Conservation (phyloP, 2,888 invertebrate species). For the Ophioninae sp. region DNA sequence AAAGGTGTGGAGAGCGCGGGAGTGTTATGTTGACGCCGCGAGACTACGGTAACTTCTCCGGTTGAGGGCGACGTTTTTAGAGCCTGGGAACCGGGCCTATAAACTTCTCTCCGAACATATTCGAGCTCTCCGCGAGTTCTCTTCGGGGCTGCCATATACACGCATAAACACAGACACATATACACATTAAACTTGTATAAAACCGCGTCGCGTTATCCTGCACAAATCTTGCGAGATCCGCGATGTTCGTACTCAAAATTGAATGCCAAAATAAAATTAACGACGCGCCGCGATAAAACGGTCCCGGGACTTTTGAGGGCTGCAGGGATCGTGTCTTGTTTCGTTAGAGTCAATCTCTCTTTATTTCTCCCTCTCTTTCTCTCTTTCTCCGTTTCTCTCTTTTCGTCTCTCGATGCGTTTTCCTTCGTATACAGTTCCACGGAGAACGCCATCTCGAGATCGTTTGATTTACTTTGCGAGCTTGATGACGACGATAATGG, state of each 20-base stretch:
- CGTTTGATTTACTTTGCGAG: constrained; percentile 61
- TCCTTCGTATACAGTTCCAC: not conserved
- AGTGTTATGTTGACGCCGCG: constrained; percentile 63
- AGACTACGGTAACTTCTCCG: constrained; percentile 60
- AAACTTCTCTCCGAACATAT: constrained; percentile 64
- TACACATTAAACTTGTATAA: constrained; percentile 52
- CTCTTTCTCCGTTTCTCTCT: not conserved
- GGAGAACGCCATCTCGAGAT: constrained; percentile 52
- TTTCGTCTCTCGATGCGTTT: not conserved
- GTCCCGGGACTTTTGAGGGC: constrained; percentile 51
- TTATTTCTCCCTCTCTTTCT: not conserved
- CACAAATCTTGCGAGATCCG: constrained; percentile 61
- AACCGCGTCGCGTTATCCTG: constrained; percentile 56
- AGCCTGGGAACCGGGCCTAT: constrained; percentile 68
- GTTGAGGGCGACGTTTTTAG: constrained; percentile 64
- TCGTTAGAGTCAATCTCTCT: constrained; percentile 46
- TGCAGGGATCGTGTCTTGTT: constrained; percentile 45
- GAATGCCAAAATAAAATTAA: constrained; percentile 65
- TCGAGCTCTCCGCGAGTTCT: constrained; percentile 33
- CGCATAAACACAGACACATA: not conserved
- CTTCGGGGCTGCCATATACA: not conserved
- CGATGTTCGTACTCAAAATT: constrained; percentile 61
- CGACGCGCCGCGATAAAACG: constrained; percentile 60
- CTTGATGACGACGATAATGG: constrained; percentile 45
- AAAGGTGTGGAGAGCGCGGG: constrained; percentile 49